phyloP scores from a whole-genome alignment of 1,140 invertebrate genomes.

The Drosophila miranda region DNA sequence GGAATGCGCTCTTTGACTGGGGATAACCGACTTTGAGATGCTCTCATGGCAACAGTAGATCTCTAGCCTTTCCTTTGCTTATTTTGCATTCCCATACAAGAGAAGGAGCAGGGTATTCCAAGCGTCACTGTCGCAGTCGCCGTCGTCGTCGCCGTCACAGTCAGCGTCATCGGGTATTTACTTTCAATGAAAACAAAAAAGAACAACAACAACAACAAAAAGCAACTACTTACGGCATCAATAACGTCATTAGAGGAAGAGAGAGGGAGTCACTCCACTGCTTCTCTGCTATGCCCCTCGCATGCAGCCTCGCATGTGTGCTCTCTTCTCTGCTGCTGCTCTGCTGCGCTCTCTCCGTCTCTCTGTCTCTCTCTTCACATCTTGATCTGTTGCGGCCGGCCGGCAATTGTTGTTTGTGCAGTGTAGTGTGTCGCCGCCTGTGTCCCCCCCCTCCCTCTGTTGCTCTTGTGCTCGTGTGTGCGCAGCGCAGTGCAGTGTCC shows the following conservation, averaged over 20 bases:
- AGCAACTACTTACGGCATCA: conserved; percentile 64
- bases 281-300: background rate
- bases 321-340: conserved; percentile 7
- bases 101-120: too few relatives aligned
- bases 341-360: conserved; percentile 16
- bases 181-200: conserved; percentile 39
- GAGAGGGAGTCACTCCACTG: conserved; percentile 4
- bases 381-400: conserved; percentile 39
- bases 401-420: conserved; percentile 58
- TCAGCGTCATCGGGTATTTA: conserved; percentile 29
- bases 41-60: too few relatives aligned
- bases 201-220: conserved; percentile 11
- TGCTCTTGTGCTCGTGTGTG: background rate
- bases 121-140: background rate
- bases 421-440: too few relatives aligned
- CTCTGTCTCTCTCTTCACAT: conserved; percentile 32
- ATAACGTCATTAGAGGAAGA: conserved; percentile 60
- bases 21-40: too few relatives aligned
- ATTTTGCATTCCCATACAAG: background rate
- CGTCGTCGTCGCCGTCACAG: conserved; percentile 6
- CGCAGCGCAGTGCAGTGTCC: conserved; percentile 17
- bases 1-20: too few relatives aligned
- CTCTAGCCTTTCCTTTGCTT: too few relatives aligned
- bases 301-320: background rate
- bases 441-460: too few relatives aligned